phyloP scores from a whole-genome alignment of 2,888 invertebrate genomes.

The Aphidoletes aphidimyza region DNA sequence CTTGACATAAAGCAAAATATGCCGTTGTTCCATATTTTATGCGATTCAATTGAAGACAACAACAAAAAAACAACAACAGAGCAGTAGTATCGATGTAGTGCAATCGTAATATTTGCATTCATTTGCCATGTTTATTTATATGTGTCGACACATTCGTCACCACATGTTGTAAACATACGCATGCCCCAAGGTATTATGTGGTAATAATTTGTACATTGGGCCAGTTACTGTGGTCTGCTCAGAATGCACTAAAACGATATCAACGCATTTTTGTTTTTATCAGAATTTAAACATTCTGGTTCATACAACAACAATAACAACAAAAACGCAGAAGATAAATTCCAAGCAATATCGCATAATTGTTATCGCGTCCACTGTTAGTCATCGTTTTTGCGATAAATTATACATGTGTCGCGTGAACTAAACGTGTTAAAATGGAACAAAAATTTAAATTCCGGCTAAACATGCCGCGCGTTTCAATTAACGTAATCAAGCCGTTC shows the following conservation, averaged over 20 bases:
- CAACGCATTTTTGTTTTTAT: background rate
- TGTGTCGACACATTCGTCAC: background rate
- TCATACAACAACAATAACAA: background rate
- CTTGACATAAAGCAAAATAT: slow-evolving; percentile 3
- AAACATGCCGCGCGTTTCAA: no score
- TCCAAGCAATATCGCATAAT: slow-evolving; percentile 43
- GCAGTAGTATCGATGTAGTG: background rate
- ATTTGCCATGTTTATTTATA: background rate
- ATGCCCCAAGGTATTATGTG: background rate
- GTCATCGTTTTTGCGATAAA: background rate
- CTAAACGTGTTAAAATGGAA: background rate
- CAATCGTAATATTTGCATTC: slow-evolving; percentile 13
- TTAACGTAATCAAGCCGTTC: no score
- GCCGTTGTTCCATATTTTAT: slow-evolving; percentile 28
- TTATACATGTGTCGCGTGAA: slow-evolving; percentile 23
- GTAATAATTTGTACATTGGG: background rate
- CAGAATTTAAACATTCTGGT: background rate
- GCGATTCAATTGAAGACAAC: slow-evolving; percentile 31
- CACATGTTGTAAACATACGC: background rate
- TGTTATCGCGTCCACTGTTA: slow-evolving; percentile 18
- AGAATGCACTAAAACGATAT: background rate
- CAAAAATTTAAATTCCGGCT: background rate
- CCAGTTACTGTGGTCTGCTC: background rate
- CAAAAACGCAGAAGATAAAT: background rate
- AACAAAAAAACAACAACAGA: no score